Base-by-base conservation (phyloP, 1,140 invertebrate species). In the Octopus sinensis region DNA sequence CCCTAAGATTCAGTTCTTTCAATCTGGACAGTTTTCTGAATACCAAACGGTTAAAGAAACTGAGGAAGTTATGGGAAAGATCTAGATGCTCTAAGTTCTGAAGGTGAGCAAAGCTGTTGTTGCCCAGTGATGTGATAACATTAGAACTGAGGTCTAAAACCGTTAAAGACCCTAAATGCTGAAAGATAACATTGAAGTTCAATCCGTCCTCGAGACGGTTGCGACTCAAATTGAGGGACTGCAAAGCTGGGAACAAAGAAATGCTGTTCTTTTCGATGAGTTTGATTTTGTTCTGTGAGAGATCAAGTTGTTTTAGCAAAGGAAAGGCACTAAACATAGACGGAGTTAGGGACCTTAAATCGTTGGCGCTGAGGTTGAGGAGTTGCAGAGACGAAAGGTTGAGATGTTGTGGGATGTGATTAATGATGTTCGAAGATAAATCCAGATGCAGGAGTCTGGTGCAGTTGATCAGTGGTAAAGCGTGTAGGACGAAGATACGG, bases 271-370 rank as follows among this genome's bases (percentile, higher is more conserved):
- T 17, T 5, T 73, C 79, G 2, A 87, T 43, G 0, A 4, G 43
- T 52, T 76, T 51, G 12, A 87, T 84, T 10, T 62, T 54, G 68
- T 87, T 87, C 6, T 54, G 53, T 9, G 84, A 83, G 12, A 87
- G 54, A 75, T 86, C 79, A 43, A 87, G 73, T 4, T 54, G 1
- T 53, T 80, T 53, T 10, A 87, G 73, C 13, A 51, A 77, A 6
- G 76, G 30, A n/a, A 77, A 53, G 52, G 76, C 30, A 52, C 52
- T 53, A 77, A 77, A 77, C 43, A 77, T 52, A 13, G 76, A 77
- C 7, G 76, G 43, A 6, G 17, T n/a, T 6, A 77, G 52, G 13
- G 13, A n/a, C 23, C 4, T 52, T 13, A 77, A 9, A 51, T 51
- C 52, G 4, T 77, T 77, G 17, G 23, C 6, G 17, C 12, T 43